Percentiles rank a stretch among this genome's conserved stretches.
Evolutionary conservation across 2,888 invertebrate species (phyloP).

Genomic region (Acronicta alni): DNA sequence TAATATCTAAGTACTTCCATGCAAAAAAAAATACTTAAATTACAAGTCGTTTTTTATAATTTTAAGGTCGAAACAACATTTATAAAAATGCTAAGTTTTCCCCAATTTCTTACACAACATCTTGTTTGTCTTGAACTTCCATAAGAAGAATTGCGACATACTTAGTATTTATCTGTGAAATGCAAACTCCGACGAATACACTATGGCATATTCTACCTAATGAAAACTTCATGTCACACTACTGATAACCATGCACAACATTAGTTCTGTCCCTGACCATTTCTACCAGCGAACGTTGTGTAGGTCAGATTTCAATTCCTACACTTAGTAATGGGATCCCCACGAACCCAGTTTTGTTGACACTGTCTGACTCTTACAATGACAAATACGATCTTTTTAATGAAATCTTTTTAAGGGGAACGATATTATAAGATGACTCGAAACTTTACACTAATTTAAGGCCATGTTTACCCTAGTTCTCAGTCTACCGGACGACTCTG

Average conservation of each 20-base stretch:
- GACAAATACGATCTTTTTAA: slow-evolving; percentile 20
- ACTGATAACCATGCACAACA: slow-evolving; percentile 26
- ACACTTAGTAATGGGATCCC: slow-evolving; percentile 27
- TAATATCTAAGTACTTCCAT: too few relatives aligned
- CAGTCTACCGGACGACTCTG: neutral
- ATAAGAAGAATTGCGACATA: too few relatives aligned
- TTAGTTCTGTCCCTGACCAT: slow-evolving; percentile 32
- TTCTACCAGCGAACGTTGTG: slow-evolving; percentile 29
- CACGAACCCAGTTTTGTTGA: slow-evolving; percentile 26
- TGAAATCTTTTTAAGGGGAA: slow-evolving; percentile 9
- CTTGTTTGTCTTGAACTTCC: too few relatives aligned
- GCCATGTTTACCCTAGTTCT: neutral
- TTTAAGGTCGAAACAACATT: too few relatives aligned
- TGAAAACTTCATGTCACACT: slow-evolving; percentile 25
- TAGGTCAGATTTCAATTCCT: slow-evolving; percentile 46
- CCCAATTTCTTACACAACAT: too few relatives aligned
- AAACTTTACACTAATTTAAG: slow-evolving; percentile 16
- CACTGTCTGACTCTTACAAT: slow-evolving; percentile 22
- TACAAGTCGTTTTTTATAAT: too few relatives aligned
- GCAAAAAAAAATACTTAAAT: too few relatives aligned
- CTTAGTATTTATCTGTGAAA: too few relatives aligned
- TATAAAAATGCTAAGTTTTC: too few relatives aligned
- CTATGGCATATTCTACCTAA: slow-evolving; percentile 18
- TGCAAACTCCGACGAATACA: slow-evolving; percentile 6
- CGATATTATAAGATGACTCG: neutral